Evolutionary conservation across 2,888 invertebrate genomes (phyloP), one percentile per base, ranked within the genome.

Genomic region (Coenonympha glycerion): DNA sequence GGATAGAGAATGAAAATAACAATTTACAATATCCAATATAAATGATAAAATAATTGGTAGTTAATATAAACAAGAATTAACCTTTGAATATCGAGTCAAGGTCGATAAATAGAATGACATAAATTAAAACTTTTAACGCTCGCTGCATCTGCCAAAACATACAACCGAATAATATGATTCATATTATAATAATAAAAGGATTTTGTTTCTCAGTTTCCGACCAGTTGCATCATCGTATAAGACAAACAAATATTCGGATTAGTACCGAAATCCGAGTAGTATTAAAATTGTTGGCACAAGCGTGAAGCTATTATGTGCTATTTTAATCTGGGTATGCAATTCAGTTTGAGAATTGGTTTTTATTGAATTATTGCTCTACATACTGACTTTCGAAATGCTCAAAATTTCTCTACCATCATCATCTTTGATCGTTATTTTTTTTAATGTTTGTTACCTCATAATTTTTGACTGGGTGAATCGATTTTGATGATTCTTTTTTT

Each of bases 71-170:
- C 15, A 24, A 15, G 11, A 15, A 24, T 39, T 6, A 9, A 22
- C 24, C 24, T 15, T 15, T 39, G 24, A 39, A 39, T 13, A 39
- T 39, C 39, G 15, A 39, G 39, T 39, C 39, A 24, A 39, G 39
- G 39, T 39, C 24, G 24, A n/a, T 21, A 11, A 13, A 15, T n/a
- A 8, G 13, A 9, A 15, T 39, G 15, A 24, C 6, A 37, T 15
- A 24, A 39, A 39, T 39, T 22, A 16, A 5, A 15, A 3, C 15
- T 18, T 39, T 39, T 13, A 24, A 15, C 39, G 24, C 6, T 22
- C 15, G 8, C 15, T 39, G 39, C 39, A 9, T 39, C 6, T 15
- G 39, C 9, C 11, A 2, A 24, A 11, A 22, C 24, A 1, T 13
- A 15, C n/a, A 30, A 3, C 28, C 4, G 6, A 24, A 24, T 24